phyloP scores from a whole-genome alignment of 1,140 invertebrate species.

The Hylyphantes graminicola region DNA sequence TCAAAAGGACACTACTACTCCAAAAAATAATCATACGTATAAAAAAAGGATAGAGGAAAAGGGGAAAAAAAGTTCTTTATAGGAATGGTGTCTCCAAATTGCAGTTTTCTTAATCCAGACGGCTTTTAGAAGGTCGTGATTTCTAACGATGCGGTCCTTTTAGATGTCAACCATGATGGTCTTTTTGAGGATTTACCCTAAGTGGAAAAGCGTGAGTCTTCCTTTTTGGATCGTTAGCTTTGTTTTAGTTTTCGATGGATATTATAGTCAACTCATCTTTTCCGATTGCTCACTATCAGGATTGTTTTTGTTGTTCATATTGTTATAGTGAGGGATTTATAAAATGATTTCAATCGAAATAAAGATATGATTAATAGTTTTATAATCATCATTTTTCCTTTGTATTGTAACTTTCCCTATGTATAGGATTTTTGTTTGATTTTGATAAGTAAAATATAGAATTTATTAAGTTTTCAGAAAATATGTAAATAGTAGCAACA shows the following conservation, averaged over 20 bases:
- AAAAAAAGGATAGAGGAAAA: conserved; percentile 14
- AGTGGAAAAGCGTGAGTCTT: too few relatives aligned
- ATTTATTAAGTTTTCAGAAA: too few relatives aligned
- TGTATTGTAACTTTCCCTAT: too few relatives aligned
- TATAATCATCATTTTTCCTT: too few relatives aligned
- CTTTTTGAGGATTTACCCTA: conserved; percentile 1
- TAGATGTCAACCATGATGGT: conserved; percentile 19
- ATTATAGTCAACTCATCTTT: not conserved
- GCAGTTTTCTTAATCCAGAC: conserved; percentile 43
- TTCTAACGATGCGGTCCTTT: conserved; percentile 41
- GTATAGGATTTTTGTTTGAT: too few relatives aligned
- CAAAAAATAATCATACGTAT: conserved; percentile 19
- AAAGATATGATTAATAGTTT: too few relatives aligned
- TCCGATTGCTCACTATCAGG: too few relatives aligned
- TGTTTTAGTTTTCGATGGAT: not conserved
- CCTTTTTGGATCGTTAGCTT: not conserved
- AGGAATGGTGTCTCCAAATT: conserved; percentile 33
- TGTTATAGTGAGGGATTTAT: too few relatives aligned
- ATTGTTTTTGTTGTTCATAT: too few relatives aligned
- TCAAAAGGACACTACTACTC: conserved; percentile 25
- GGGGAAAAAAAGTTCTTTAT: conserved; percentile 14
- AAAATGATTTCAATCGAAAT: too few relatives aligned
- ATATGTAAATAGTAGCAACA: too few relatives aligned
- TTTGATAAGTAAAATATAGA: too few relatives aligned
- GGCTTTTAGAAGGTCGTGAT: conserved; percentile 36